These are phyloP conservation scores for Platorchestia sp. DNA, from an alignment of 1,140 invertebrate genomes.

Conservation along the genomic window DNA sequence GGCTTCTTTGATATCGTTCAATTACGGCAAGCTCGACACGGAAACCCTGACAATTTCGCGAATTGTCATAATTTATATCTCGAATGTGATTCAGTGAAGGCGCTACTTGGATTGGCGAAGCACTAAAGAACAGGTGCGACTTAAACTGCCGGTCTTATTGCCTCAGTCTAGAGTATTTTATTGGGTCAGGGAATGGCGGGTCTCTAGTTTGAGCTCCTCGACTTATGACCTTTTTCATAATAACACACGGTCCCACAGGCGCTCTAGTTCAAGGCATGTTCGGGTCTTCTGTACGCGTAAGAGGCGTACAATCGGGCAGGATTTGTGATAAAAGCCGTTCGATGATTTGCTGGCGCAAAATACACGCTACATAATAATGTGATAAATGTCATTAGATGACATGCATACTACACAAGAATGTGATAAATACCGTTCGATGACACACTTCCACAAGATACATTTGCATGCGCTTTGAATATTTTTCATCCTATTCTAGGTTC, in stretches of 20 bases:
- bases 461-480: too few relatives aligned
- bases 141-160: background rate
- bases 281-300: background rate
- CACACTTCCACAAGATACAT: too few relatives aligned
- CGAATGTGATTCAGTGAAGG: background rate
- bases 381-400: too few relatives aligned
- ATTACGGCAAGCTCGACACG: background rate
- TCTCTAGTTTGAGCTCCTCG: background rate
- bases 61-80: background rate
- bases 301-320: background rate
- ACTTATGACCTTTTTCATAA: background rate
- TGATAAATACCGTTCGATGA: too few relatives aligned
- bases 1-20: constrained; percentile 7
- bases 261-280: background rate
- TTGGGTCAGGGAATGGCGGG: background rate
- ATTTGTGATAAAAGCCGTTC: too few relatives aligned
- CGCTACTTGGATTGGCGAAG: background rate
- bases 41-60: background rate
- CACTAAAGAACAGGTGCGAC: background rate
- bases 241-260: background rate
- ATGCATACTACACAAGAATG: too few relatives aligned
- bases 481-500: too few relatives aligned
- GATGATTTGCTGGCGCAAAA: too few relatives aligned
- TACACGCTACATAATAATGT: too few relatives aligned
- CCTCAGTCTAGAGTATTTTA: background rate